Conservation (phyloP, 2,113 vertebrate genomes). For the Hyperopisus bebe region DNA sequence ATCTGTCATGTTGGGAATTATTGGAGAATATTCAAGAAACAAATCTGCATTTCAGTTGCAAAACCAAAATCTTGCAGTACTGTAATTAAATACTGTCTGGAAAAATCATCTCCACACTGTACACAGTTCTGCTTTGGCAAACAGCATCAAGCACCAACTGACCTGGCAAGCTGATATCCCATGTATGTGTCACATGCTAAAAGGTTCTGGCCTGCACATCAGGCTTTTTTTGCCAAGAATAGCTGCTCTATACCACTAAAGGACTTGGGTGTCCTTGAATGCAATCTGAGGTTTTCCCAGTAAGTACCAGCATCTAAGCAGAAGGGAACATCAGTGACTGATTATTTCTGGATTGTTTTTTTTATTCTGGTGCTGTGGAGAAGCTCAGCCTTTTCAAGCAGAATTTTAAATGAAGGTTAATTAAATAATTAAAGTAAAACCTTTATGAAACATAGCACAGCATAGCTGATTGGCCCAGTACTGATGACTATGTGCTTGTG, state of each 20-base stretch:
- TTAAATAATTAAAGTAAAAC: not conserved
- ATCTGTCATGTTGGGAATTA: not conserved
- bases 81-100: not conserved
- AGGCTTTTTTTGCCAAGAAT: not conserved
- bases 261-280: not conserved
- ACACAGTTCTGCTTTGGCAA: not conserved
- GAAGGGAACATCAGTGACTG: not conserved
- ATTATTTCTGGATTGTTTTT: constrained; percentile 2
- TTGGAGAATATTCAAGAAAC: not conserved
- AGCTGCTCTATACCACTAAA: not conserved
- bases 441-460: not conserved
- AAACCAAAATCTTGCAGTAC: not conserved
- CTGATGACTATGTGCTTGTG: not conserved
- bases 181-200: not conserved
- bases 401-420: not conserved
- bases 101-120: not conserved
- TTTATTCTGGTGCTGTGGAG: not conserved
- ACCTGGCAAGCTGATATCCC: not conserved
- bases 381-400: not conserved
- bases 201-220: not conserved
- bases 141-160: not conserved
- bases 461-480: not conserved
- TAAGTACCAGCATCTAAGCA: not conserved
- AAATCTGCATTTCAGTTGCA: not conserved
- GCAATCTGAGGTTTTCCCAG: not conserved